Percentiles rank a stretch among this genome's conserved stretches.
Conservation (phyloP, 2,888 invertebrate genomes). For the Ferrisia virgata region DNA sequence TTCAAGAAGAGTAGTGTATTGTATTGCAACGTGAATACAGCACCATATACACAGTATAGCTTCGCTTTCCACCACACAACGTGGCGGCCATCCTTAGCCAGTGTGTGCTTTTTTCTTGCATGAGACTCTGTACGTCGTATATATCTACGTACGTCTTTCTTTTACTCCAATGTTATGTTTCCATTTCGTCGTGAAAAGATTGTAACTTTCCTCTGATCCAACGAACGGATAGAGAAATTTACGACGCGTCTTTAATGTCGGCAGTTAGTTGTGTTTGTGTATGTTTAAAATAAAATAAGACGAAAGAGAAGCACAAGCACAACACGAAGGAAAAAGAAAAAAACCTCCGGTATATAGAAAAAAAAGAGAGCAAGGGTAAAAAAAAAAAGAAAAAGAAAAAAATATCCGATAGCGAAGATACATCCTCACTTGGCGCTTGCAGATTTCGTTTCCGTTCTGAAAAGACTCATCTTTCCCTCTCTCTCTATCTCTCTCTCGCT, state of each 20-base stretch:
- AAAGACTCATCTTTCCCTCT: not conserved
- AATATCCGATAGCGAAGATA: constrained; percentile 36
- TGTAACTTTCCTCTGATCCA: constrained; percentile 37
- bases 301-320: constrained; percentile 2
- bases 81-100: not conserved
- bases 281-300: constrained; percentile 38
- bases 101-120: not conserved
- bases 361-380: constrained; percentile 7
- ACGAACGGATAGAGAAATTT: constrained; percentile 40
- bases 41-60: no score
- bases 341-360: not conserved
- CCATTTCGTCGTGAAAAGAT: constrained; percentile 18
- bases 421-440: constrained; percentile 41
- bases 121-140: not conserved
- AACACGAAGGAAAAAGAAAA: no score
- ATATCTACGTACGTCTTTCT: not conserved
- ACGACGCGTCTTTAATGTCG: constrained; percentile 41
- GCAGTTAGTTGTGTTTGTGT: constrained; percentile 40
- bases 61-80: not conserved
- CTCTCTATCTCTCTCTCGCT: not conserved
- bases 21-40: no score
- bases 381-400: constrained; percentile 15
- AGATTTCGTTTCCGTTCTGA: constrained; percentile 42
- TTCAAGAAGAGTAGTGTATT: constrained; percentile 13
- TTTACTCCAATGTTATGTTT: not conserved